These are phyloP conservation scores for Brachyalestes nurse DNA, from an alignment of 2,797 vertebrate genomes.

Conservation along the genomic window DNA sequence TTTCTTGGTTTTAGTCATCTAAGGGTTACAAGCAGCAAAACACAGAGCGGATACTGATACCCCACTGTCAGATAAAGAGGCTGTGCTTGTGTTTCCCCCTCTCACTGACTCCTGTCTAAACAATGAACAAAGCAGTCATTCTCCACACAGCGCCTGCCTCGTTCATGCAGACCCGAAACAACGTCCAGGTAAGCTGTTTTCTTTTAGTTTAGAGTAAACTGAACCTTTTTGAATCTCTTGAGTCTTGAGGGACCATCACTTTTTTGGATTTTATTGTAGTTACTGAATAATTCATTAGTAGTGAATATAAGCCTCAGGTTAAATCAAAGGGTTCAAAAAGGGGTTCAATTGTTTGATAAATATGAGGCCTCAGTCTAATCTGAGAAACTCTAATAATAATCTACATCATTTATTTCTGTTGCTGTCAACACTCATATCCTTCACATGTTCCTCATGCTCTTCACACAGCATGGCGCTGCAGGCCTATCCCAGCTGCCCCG, in stretches of 20 bases:
- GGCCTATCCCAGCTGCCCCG: slow-evolving; percentile 38
- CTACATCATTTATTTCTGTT: too few species aligned
- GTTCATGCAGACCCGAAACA: background rate
- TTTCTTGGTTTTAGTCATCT: background rate
- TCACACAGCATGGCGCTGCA: background rate
- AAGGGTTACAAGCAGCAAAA: background rate
- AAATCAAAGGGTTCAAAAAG: too few species aligned
- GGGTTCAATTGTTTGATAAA: too few species aligned
- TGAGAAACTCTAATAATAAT: too few species aligned
- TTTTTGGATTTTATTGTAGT: too few species aligned
- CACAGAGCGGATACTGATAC: background rate
- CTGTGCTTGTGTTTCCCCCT: background rate
- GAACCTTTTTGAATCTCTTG: background rate
- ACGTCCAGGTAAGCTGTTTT: background rate
- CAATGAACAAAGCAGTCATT: slow-evolving; percentile 25
- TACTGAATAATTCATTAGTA: too few species aligned
- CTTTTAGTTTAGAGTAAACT: background rate
- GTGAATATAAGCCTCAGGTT: too few species aligned
- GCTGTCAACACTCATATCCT: background rate
- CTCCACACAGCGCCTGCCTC: background rate
- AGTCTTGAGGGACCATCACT: too few species aligned
- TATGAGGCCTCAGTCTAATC: too few species aligned
- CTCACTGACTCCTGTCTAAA: background rate
- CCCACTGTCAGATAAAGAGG: background rate
- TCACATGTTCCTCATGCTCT: background rate